Base-by-base conservation (phyloP, 2,888 invertebrate genomes). In the Teleogryllus oceanicus region DNA sequence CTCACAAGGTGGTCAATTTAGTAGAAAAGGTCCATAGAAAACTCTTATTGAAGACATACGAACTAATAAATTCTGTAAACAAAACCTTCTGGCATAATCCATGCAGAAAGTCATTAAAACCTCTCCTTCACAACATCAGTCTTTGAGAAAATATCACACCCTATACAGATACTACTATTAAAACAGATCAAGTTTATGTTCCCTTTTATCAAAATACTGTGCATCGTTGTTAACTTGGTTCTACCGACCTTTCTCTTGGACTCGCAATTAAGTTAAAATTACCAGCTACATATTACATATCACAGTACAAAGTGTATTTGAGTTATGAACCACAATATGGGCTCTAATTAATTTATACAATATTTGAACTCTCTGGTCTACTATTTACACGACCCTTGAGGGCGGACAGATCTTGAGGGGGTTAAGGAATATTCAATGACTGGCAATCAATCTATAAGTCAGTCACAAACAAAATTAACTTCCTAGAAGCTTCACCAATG, bases 111-210 rank as follows among this genome's bases (percentile, higher is more conserved):
- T 80, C 49, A 80, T 81, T 79, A 82, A 82, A 81, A 82, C 81
- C 80, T 82, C 80, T 80, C 78, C 80, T 80, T 81, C 78, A 85
- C 85, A 86, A 86, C 84, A 84, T 89, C 89, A 89, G 89, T 89
- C 89, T 89, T 87, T 87, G 87, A 87, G 87, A 87, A 88, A 88
- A 88, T 89, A 88, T 88, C 88, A 88, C 88, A 88, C 86, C 77
- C 80, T 82, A 78, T 76, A 80, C 78, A 78, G 79, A 81, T 80
- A 81, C 82, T 82, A 82, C 75, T 80, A 77, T 81, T 81, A 81
- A 82, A 81, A 81, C 76, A 81, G 79, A 80, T 79, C 79, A 80
- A 80, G 79, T 78, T 81, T 77, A 62, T 80, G 79, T 81, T 81
- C 81, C 82, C 80, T 79, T 79, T 79, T 82, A 82, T 81, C 82